Evolutionary conservation across 2,888 invertebrate species (phyloP), one percentile per base, ranked within the genome.

Genomic region (Xestobium rufovillosum): DNA sequence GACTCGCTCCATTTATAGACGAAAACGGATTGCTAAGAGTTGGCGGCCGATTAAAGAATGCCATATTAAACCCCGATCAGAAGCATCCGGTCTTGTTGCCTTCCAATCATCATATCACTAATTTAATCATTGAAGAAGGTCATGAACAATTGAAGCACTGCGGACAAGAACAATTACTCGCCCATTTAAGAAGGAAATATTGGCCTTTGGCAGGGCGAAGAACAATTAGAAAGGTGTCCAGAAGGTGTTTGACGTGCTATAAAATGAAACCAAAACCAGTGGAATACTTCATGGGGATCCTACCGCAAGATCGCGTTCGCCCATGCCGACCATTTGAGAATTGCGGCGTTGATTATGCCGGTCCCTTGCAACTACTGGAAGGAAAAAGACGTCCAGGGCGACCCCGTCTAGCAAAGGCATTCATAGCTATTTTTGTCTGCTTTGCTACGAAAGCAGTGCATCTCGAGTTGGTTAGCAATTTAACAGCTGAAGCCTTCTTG

Each of bases 401-500:
- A 28, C 19, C 23, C 15, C 26, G 23, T 11, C 9, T 44, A 6
- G 37, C 42, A 13, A 44, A 44, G 25, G 26, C 34, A 11, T 44
- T 42, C 12, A 3, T 48, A 9, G 41, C 41, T 26, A 35, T 48
- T 30, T 45, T 43, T 43, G 33, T 45, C 8, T 45, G 47, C 33
- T 36, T 44, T 13, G 10, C 13, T 14, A 44, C 44, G 13, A 44
- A 42, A 19, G 44, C 45, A 10, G 34, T 39, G 9, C 46, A 48
- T 26, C 12, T 45, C n/a, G 43, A 45, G 12, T 29, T 40, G n/a
- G 39, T 44, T 3, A 38, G 34, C n/a, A 38, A 46, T 29, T 30
- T 42, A 12, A 34, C 36, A 9, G 36, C 36, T 8, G 37, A 44
- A 9, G 26, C 28, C 10, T 44, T 48, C 32, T 33, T 42, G 23